Evolutionary conservation across 2,888 invertebrate genomes (phyloP).

Genomic region (Noctua janthina): DNA sequence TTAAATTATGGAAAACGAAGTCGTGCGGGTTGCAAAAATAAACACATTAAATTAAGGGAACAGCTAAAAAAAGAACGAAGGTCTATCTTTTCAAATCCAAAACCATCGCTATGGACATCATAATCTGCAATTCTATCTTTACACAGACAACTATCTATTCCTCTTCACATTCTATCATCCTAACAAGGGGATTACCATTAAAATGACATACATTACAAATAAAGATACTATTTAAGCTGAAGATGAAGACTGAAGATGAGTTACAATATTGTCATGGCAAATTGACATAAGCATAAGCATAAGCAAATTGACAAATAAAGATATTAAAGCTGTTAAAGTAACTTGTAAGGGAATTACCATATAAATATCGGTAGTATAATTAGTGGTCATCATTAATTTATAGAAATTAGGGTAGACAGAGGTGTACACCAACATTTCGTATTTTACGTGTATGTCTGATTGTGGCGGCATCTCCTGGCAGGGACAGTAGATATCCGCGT

Average conservation of each 20-base stretch:
- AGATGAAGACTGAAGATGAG: not conserved
- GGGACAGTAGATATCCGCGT: too few relatives aligned
- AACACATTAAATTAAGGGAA: too few relatives aligned
- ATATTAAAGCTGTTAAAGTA: not conserved
- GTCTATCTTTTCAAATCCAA: not conserved
- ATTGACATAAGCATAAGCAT: not conserved
- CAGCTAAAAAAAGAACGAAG: too few relatives aligned
- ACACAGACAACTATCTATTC: not conserved
- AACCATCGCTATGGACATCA: not conserved
- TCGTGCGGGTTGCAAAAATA: too few relatives aligned
- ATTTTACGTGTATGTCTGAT: not conserved
- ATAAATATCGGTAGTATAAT: not conserved
- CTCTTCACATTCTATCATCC: not conserved
- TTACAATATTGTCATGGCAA: conserved; percentile 27
- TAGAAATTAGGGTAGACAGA: not conserved
- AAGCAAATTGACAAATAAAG: conserved; percentile 11
- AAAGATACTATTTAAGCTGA: not conserved
- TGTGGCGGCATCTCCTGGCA: not conserved
- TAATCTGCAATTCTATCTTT: not conserved
- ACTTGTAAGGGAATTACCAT: conserved; percentile 7
- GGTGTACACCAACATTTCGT: not conserved
- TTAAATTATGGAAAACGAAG: too few relatives aligned
- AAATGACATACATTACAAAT: not conserved
- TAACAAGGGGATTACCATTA: conserved; percentile 5
- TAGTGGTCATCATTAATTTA: not conserved